phyloP scores from a whole-genome alignment of 2,888 invertebrate genomes.

The Megaustenia siamemsis region DNA sequence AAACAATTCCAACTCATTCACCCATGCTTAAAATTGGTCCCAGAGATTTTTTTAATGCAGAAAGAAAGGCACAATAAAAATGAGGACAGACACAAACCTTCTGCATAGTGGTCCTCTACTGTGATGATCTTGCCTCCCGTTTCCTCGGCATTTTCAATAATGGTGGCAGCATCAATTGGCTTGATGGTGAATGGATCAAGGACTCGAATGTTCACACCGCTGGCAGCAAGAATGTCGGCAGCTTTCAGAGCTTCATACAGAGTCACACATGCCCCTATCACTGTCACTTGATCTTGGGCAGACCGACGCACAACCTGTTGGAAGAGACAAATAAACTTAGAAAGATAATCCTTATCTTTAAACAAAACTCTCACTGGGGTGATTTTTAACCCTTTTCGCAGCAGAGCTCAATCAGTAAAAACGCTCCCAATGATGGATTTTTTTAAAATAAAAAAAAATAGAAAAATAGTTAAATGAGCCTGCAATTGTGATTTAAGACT shows the following conservation, averaged over 20 bases:
- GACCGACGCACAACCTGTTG: constrained; percentile 88
- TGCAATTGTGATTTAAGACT: no score
- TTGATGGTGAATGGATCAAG: constrained; percentile 98
- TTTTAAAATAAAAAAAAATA: no score
- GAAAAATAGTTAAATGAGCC: no score
- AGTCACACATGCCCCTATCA: constrained; percentile 96
- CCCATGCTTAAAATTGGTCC: no score
- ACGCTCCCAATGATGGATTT: no score
- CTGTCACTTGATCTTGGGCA: constrained; percentile 88
- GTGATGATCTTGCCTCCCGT: constrained; percentile 91
- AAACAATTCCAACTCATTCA: no score
- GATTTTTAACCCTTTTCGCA: no score
- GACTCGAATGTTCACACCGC: constrained; percentile 87
- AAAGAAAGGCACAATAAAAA: no score
- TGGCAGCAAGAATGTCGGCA: constrained; percentile 86
- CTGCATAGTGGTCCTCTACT: constrained; percentile 98
- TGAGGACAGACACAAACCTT: constrained; percentile 85
- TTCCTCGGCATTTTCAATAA: constrained; percentile 88
- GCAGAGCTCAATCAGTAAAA: no score
- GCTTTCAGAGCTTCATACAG: constrained; percentile 93
- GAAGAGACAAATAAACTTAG: neutral
- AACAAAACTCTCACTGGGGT: no score
- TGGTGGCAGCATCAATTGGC: constrained; percentile 91
- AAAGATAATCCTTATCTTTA: neutral
- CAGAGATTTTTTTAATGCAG: no score